Percentiles rank a stretch among this genome's conserved stretches.
Evolutionary conservation across 2,797 vertebrate species (phyloP).

Genomic region (Ctenosaura bakeri): DNA sequence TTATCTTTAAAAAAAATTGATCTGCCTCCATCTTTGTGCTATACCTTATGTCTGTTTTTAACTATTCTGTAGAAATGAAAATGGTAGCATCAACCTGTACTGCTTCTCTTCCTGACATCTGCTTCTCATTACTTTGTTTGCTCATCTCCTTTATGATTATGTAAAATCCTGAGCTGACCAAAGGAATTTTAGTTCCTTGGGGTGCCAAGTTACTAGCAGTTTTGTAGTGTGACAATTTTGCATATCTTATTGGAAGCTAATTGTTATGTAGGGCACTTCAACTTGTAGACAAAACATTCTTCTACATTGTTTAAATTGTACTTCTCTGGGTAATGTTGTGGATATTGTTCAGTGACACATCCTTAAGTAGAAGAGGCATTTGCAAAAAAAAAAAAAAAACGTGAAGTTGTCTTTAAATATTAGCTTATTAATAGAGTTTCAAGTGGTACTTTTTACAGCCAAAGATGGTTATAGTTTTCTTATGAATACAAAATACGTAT

Average conservation of each 20-base stretch:
- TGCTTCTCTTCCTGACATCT: background rate
- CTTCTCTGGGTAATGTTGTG: slow-evolving; percentile 46
- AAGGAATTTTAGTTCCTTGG: slow-evolving; percentile 10
- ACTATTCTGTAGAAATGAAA: background rate
- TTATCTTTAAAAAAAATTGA: background rate
- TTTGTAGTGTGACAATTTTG: background rate
- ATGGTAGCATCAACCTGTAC: background rate
- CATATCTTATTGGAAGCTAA: background rate
- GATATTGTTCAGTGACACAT: slow-evolving; percentile 25
- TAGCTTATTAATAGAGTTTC: slow-evolving; percentile 70
- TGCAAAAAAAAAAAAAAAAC: slow-evolving; percentile 65
- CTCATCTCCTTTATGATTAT: background rate
- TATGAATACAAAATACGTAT: slow-evolving; percentile 73
- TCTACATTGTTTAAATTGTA: slow-evolving; percentile 21
- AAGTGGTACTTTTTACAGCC: slow-evolving; percentile 69
- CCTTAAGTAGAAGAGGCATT: slow-evolving; percentile 53
- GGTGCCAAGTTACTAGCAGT: background rate
- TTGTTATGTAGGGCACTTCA: slow-evolving; percentile 1
- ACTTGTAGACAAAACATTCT: background rate
- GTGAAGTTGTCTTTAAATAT: slow-evolving; percentile 71
- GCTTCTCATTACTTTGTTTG: background rate
- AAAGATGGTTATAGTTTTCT: slow-evolving; percentile 54
- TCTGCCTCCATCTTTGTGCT: background rate
- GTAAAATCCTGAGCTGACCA: slow-evolving; percentile 10
- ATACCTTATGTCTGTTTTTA: background rate